Base-by-base conservation (phyloP, 2,888 invertebrate genomes). In the Patella pellucida region DNA sequence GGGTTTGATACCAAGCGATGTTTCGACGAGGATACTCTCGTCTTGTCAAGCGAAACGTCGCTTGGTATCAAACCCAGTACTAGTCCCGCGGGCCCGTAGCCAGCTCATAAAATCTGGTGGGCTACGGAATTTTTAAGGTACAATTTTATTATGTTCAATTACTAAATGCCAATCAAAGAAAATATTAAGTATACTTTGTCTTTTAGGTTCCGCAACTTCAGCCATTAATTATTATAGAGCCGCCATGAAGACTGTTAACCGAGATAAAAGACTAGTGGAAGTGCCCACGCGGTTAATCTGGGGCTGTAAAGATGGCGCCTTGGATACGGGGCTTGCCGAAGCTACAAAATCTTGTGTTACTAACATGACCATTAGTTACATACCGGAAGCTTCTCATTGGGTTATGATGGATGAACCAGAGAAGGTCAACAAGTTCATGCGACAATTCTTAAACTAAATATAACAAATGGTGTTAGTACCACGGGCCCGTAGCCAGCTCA, bases 401-500 rank as follows among this genome's bases (percentile, higher is more conserved):
- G 94, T 95, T 0, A 95, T 95, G 85, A 94, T 95, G 89, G 95
- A 95, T 88, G 92, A 93, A 78, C 94, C 95, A 0, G 92, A 93
- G 12, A 88, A 91, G 76, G 94, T 95, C 76, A 95, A 95, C 88
- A 91, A 92, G 81, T 90, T 93, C 72, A 92, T 95, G 67, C 87
- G 94, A 62, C 93, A 94, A 83, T 95, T 94, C 76, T 74, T 88
- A 12, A 54, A 78, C 19, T 23, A 62, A 41, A 41, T 9, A 41
- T 41, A 9, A 41, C 7, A 41, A 41, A 41, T 41, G 41, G 41
- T 41, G 41, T 41, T n/a, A n/a, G n/a, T n/a, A n/a, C n/a, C n/a
- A n/a, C n/a, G n/a, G n/a, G n/a, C n/a, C n/a, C n/a, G n/a, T n/a
- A n/a, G n/a, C n/a, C n/a, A n/a, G n/a, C n/a, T n/a, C n/a, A n/a